phyloP scores from a whole-genome alignment of 2,797 vertebrate species.

The Buphagus erythrorhynchus region DNA sequence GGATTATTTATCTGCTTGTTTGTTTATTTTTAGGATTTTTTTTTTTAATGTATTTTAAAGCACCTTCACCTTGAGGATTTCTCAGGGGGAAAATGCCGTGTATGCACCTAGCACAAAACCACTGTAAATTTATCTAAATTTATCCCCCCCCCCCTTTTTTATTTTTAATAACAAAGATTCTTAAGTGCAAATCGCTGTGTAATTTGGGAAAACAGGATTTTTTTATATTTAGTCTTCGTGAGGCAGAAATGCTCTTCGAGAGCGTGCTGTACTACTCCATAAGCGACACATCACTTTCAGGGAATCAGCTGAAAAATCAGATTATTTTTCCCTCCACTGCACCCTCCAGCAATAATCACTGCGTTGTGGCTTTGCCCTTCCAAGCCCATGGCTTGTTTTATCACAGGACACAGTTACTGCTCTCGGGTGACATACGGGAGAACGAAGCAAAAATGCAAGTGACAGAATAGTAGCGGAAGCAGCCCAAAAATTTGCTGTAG shows the following conservation, averaged over 20 bases:
- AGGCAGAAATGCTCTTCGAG: background rate
- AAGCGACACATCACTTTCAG: background rate
- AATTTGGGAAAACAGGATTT: background rate
- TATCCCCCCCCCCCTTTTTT: too few species aligned
- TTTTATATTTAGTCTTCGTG: background rate
- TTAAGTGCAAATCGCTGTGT: background rate
- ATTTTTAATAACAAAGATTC: background rate
- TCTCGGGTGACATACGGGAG: background rate
- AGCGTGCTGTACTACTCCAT: background rate
- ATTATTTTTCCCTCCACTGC: background rate
- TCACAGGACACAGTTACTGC: background rate
- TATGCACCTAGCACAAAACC: background rate
- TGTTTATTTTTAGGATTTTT: background rate
- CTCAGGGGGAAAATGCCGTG: background rate
- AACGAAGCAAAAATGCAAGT: background rate
- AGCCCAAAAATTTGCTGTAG: background rate
- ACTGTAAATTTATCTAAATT: background rate
- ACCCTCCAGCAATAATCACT: background rate
- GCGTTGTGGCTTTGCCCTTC: background rate
- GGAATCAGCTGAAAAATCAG: background rate
- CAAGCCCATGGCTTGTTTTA: background rate
- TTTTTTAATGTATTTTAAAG: background rate
- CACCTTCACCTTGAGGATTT: background rate
- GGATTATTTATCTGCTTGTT: background rate
- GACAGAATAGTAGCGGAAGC: background rate